Percentiles rank a stretch among this genome's conserved stretches.
Conservation (phyloP, 2,888 invertebrate genomes). For the Dione juno region DNA sequence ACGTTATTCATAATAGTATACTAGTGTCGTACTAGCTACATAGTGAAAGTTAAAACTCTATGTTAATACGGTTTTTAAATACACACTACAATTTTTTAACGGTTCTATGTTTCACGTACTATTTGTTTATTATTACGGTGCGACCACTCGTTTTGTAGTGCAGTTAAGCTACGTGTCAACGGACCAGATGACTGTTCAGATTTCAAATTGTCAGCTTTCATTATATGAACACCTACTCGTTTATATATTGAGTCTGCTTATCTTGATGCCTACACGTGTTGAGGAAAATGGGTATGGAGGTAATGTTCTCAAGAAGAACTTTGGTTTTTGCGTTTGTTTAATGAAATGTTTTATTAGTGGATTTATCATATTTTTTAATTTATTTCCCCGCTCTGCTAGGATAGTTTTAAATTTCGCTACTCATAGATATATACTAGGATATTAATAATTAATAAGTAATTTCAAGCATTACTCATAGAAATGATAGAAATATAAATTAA, state of each 20-base stretch:
- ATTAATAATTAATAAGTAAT: neutral
- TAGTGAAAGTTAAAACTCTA: constrained; percentile 9
- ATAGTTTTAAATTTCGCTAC: too few relatives aligned
- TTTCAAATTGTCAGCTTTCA: neutral
- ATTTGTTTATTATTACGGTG: constrained; percentile 35
- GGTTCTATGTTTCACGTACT: constrained; percentile 32
- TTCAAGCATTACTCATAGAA: neutral
- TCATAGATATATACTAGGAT: too few relatives aligned
- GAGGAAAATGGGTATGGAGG: neutral
- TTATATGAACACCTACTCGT: neutral
- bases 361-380: too few relatives aligned
- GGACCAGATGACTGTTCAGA: constrained; percentile 22
- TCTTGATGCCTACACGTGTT: neutral
- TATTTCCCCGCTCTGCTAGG: too few relatives aligned
- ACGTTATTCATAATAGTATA: constrained; percentile 1
- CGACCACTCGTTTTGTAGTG: constrained; percentile 32
- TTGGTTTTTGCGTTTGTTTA: too few relatives aligned
- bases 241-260: neutral
- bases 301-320: too few relatives aligned
- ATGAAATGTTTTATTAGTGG: too few relatives aligned
- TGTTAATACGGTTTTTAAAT: neutral
- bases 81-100: constrained; percentile 23
- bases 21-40: too few relatives aligned
- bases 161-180: constrained; percentile 21
- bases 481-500: too few relatives aligned